These are phyloP conservation scores for Orientallactaga sibirica DNA, from an alignment of 2,797 vertebrate genomes.

Conservation along the genomic window DNA sequence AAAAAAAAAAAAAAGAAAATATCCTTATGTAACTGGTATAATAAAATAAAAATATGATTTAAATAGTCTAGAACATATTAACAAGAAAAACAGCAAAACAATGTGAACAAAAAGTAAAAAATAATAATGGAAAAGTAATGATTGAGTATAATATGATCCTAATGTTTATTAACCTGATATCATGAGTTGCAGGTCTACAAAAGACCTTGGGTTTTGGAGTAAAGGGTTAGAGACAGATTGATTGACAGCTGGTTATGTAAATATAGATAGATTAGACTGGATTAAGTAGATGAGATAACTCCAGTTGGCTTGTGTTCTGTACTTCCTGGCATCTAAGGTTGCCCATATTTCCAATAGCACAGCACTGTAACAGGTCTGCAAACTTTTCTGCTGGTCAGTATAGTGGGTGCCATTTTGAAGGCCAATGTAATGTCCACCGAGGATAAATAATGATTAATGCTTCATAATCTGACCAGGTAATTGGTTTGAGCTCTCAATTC, in stretches of 20 bases:
- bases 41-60: neutral
- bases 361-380: neutral
- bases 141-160: conserved; percentile 17
- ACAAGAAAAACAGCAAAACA: neutral
- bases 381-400: neutral
- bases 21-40: neutral
- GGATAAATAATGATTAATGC: neutral
- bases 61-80: neutral
- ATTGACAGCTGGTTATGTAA: neutral
- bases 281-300: neutral
- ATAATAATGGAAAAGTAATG: neutral
- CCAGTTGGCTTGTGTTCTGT: neutral
- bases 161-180: conserved; percentile 26
- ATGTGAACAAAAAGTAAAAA: neutral
- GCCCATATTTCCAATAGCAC: neutral
- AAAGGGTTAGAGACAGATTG: neutral
- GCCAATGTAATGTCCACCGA: conserved; percentile 48
- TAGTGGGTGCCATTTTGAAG: neutral
- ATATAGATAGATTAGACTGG: neutral
- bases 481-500: conserved; percentile 1
- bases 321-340: neutral
- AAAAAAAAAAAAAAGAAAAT: too few species aligned
- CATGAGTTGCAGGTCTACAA: neutral
- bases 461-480: conserved; percentile 38
- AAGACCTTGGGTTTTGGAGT: neutral